Base-by-base conservation (phyloP, 2,888 invertebrate species). In the Rhagonycha fulva region DNA sequence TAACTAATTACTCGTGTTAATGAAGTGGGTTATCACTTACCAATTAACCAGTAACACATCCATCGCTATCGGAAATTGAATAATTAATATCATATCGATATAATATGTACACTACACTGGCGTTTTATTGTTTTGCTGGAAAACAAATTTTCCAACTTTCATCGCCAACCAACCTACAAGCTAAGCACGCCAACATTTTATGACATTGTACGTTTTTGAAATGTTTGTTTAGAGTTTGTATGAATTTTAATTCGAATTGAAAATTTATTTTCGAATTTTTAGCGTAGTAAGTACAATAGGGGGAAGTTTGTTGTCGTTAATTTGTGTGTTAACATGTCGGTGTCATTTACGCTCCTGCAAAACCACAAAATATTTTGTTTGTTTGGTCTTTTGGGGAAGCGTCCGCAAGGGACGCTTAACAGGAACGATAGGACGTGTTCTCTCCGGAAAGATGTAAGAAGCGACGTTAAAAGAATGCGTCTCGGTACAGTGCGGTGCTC, bases 401-500 rank as follows among this genome's bases (percentile, higher is more conserved):
- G 68, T 69, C 68, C 30, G 62, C 26, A 30, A 74, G 60, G 70
- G 28, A 71, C 60, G 62, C 23, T 62, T 62, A 62, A 62, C 14
- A 62, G 62, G 63, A 66, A 66, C 63, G 23, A 66, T 23, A 66
- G 26, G 63, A 66, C 63, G 69, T 12, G 62, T 32, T 62, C 70
- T 74, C 74, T 32, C 28, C 70, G 66, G 71, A 32, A 71, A 30
- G 73, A 72, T 62, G 67, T 72, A 77, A 77, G 75, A 75, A 75
- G 68, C 70, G 75, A 47, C 71, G 72, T 47, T 71, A 63, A 74
- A 77, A 75, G 75, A 77, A 75, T 77, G 75, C 74, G 77, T 74
- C 77, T 74, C 77, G 77, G 74, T 71, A 75, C 71, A 75, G 72
- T 73, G 76, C 74, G 76, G 74, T 76, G 76, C 76, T 76, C 72